Evolutionary conservation across 2,113 vertebrate species (phyloP).

Genomic region (Petaurus breviceps): DNA sequence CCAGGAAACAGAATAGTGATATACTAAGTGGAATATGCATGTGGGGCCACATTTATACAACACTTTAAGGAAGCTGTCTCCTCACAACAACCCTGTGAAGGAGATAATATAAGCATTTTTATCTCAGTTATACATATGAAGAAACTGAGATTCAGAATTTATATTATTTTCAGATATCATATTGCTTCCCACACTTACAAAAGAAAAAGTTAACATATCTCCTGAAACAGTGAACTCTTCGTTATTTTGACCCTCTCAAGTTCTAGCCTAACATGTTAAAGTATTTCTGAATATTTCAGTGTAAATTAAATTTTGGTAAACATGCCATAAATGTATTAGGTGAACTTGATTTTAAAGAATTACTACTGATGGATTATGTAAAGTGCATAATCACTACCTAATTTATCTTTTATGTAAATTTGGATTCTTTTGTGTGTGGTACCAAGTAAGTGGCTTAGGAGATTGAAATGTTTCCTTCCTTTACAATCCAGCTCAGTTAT

Average conservation of each 20-base stretch:
- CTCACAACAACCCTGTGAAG: not conserved
- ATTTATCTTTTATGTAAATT: not conserved
- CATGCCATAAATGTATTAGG: not conserved
- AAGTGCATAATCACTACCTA: not conserved
- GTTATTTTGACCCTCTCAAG: not conserved
- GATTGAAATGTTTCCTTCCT: constrained; percentile 12
- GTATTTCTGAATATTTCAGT: not conserved
- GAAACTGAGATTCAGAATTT: not conserved
- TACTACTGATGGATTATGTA: not conserved
- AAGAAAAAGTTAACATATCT: not conserved
- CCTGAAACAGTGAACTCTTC: not conserved
- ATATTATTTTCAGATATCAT: not conserved
- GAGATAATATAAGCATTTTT: not conserved
- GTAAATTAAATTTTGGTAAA: not conserved
- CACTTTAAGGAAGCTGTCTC: not conserved
- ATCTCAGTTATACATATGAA: not conserved
- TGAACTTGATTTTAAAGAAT: not conserved
- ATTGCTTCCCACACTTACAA: not conserved
- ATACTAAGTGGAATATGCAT: not conserved
- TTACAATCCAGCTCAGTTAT: constrained; percentile 25
- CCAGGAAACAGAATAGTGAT: not conserved
- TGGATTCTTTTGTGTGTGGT: not conserved
- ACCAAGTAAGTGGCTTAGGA: not conserved
- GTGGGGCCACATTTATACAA: not conserved
- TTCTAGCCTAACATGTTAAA: not conserved